Base-by-base conservation (phyloP, 2,113 vertebrate species). In the Trematomus loennbergii region DNA sequence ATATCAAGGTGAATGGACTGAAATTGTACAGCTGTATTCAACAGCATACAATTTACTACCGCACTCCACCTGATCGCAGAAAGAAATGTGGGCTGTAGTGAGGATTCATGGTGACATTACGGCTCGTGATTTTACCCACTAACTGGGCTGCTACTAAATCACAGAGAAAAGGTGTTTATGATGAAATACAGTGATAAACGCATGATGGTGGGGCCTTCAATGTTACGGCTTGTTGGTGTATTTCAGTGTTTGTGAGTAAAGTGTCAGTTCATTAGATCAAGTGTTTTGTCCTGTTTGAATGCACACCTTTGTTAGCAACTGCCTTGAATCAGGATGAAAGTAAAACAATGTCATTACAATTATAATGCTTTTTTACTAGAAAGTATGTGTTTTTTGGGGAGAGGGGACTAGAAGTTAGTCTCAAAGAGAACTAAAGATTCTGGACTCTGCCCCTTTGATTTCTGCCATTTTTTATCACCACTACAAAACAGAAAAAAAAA, bases 91-190 rank as follows among this genome's bases (percentile, higher is more conserved):
- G 66, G 29, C 72, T 71, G 81, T 12, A 61, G 36, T 20, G 36
- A 68, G 66, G 73, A 72, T 61, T 83, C 71, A 82, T 50, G 46
- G 61, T 15, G 77, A 54, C 77, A 58, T 75, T 66, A 78, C n/a
- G 1, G 9, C 29, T 46, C 12, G 33, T 20, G 61, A 45, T 10
- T 50, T 29, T 36, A 50, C 11, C 43, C n/a, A n/a, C n/a, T n/a
- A n/a, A n/a, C n/a, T 57, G 57, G 52, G 40, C 9, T 0, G 9
- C 40, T 17, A 22, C 50, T 52, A 29, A 61, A 82, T 78, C 69
- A 61, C 15, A 50, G 22, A 52, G 25, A 57, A 62, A 46, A 4
- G 3, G 48, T 20, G 18, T 55, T 40, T 52, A 53, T 11, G 25
- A 25, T 55, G 40, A 72, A 75, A 66, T 64, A 54, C 29, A 60